Percentiles rank a stretch among this genome's conserved stretches.
These are phyloP conservation scores for Machimus atricapillus DNA, from an alignment of 2,888 invertebrate species.

Conservation along the genomic window DNA sequence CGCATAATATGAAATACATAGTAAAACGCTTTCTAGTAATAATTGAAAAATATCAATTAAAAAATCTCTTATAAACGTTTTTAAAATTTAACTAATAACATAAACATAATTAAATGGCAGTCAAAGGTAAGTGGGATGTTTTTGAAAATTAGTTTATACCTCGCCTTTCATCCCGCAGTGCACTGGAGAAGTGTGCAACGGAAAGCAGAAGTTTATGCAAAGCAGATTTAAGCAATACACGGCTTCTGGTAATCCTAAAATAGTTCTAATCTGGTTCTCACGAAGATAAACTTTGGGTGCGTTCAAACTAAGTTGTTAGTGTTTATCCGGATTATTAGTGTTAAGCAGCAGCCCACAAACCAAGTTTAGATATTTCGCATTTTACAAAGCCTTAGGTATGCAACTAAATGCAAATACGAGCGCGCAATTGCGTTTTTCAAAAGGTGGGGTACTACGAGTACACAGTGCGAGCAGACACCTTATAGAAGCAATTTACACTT, in stretches of 20 bases:
- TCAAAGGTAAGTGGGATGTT: not conserved
- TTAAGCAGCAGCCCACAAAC: constrained; percentile 16
- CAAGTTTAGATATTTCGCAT: not conserved
- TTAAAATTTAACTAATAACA: not conserved
- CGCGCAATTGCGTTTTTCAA: not conserved
- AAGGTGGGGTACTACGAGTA: not conserved
- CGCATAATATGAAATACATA: no score
- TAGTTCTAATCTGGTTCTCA: not conserved
- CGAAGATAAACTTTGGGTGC: not conserved
- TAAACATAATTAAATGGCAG: not conserved
- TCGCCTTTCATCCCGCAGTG: not conserved
- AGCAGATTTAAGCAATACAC: not conserved
- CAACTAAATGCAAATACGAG: not conserved
- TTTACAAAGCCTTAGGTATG: not conserved
- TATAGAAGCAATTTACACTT: constrained; percentile 14
- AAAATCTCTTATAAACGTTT: not conserved
- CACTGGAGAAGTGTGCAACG: not conserved
- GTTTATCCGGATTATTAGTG: not conserved
- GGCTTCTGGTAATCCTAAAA: not conserved
- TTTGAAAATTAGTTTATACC: not conserved
- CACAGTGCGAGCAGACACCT: not conserved
- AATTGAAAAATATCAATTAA: no score
- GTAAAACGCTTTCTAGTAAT: no score
- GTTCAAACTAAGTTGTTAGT: not conserved
- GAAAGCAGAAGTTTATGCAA: not conserved